Evolutionary conservation across 2,797 vertebrate species (phyloP), one percentile per base, ranked within the genome.

Genomic region (Lates japonicus): DNA sequence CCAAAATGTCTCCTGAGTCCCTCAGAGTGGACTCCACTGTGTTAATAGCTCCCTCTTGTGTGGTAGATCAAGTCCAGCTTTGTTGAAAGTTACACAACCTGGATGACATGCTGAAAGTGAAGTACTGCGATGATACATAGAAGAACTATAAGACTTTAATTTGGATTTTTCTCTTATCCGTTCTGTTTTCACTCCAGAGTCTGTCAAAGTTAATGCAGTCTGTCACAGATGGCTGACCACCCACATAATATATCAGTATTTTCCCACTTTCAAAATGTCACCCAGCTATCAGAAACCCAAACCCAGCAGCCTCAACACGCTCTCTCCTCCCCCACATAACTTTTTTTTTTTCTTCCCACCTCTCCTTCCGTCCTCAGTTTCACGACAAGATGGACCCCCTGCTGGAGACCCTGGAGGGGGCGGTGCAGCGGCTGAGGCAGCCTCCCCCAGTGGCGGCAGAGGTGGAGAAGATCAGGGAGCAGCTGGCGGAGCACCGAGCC

Each of bases 341-440:
- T 0, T 90, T 94, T 3, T 51, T 29, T 29, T 77, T 90, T 94
- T 3, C 48, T 29, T 29, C 75, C 59, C 90, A 76, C 91, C 87
- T 91, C 93, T 92, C 74, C 89, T 93, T 94, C 91, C 91, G 76
- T 91, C 90, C 90, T 83, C 92, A 99, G 98, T 99, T 99, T 87
- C 98, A 99, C 3, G 98, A 99, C 84, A 99, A 99, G 95, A 98
- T 99, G 59, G 98, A 99, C 87, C 98, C 98, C 17, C 97, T 99
- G 94, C 86, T 99, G 96, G 98, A 99, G 94, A 97, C 97, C 0
- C 92, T 99, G 91, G 98, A 97, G 92, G 95, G 84, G 46, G 97
- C 99, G 10, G 97, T 97, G 0, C 96, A 97, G 90, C 96, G 98
- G 44, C 93, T 99, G 74, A 95, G 96, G 4, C 91, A 96, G 95